Base-by-base conservation (phyloP, 2,888 invertebrate species). In the Drosophila cracens region DNA sequence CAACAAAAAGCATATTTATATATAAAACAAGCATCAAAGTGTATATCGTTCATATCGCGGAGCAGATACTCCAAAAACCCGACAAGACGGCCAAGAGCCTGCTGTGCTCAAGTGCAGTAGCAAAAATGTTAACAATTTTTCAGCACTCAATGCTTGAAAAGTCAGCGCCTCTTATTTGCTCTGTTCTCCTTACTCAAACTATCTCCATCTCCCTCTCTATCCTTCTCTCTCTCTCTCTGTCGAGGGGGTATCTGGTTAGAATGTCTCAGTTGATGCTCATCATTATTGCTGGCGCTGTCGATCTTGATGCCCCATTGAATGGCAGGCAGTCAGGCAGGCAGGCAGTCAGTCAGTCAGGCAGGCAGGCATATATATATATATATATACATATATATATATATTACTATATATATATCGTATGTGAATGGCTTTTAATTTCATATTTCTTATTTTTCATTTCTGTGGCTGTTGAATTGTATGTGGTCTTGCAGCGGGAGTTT, bases 91-190 rank as follows among this genome's bases (percentile, higher is more conserved):
- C 56, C 25, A 43, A 52, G 33, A 57, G 61, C 56, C 38, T 38
- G 56, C 59, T 29, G 21, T 64, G 77, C 78, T 87, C 87, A 89
- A 89, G 87, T 89, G 89, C 87, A 87, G 87, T 87, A 87, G 87
- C 87, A 84, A 89, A 86, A 87, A 87, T 89, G 81, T 87, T 83
- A 87, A 87, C 84, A 87, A 87, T 89, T 87, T 88, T 87, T 85
- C 78, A 86, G 86, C 82, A 83, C 84, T 84, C 81, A 79, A 83
- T 80, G 83, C 83, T 82, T 78, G 71, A 87, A 77, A 81, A 87
- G 82, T 87, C 89, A 89, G 84, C 89, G 87, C 87, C 87, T 89
- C 71, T 70, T 74, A 62, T 72, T 66, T 53, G 49, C 49, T 56
- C 38, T 64, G 48, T 13, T 43, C 52, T 36, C 48, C 11, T 46